Evolutionary conservation across 2,888 invertebrate genomes (phyloP), one percentile per base, ranked within the genome.

Genomic region (Camponotus fellah): DNA sequence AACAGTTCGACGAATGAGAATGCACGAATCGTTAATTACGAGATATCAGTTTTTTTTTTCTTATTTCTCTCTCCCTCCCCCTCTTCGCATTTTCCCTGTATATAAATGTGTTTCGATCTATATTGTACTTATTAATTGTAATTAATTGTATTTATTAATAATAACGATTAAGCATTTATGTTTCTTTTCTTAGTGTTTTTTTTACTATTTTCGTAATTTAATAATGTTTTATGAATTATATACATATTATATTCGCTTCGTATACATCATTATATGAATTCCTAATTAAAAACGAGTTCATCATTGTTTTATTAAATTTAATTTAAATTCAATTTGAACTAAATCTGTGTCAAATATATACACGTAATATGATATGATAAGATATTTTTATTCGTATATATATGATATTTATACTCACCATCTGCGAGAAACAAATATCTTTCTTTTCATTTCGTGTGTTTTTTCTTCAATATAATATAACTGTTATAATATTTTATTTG

Each of bases 1-100:
- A 79, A 46, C 58, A 69, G 17, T 71, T 46, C 17, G 17, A 37
- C 71, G 14, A 46, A 46, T 26, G n/a, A 14, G 8, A 43, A 8
- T 17, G 9, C 17, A 49, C 8, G 10, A 71, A 37, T 80, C 9
- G 34, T 60, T 80, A 37, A 71, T 80, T 71, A n/a, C n/a, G 26
- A 46, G 37, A 60, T 58, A 49, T 49, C 46, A 14, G 14, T 46
- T 53, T 53, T 26, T 53, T 26, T 49, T 53, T 53, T 53, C 49
- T n/a, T 53, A 53, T 53, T 53, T 6, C n/a, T 6, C 5, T 5
- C 6, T 2, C 2, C 17, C 17, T 6, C 49, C 49, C 5, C 5
- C 17, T 1, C 14, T 14, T 5, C 43, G 14, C 9, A 77, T 43
- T 69, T 79, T 46, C 26, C 2, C 26, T 10, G 14, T 68, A 49